Conservation (phyloP, 2,797 vertebrate species). For the Enteromius afrohamiltoni region DNA sequence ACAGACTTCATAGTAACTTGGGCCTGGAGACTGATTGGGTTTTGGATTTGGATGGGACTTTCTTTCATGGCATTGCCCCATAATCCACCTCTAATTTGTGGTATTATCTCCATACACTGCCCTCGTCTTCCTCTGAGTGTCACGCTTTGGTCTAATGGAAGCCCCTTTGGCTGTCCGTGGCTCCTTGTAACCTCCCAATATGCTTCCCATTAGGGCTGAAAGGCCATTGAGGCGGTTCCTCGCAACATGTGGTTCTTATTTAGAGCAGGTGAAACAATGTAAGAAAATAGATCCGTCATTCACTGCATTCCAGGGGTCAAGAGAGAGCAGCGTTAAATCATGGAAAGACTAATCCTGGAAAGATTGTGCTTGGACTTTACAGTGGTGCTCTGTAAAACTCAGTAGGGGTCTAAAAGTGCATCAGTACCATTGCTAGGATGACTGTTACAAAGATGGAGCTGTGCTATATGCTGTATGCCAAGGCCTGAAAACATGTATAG, state of each 20-base stretch:
- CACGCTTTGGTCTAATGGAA: slow-evolving; percentile 19
- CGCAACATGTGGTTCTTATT: slow-evolving; percentile 80
- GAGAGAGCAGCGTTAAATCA: slow-evolving; percentile 78
- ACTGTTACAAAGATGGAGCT: slow-evolving; percentile 29
- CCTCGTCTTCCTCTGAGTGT: slow-evolving; percentile 42
- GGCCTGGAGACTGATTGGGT: background rate
- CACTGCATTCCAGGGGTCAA: slow-evolving; percentile 78
- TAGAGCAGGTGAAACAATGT: slow-evolving; percentile 88
- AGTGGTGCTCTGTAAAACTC: slow-evolving; percentile 62
- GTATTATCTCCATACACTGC: slow-evolving; percentile 34
- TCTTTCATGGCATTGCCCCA: slow-evolving; percentile 3
- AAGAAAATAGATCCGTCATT: slow-evolving; percentile 84
- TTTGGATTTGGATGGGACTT: slow-evolving; percentile 24
- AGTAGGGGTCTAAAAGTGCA: slow-evolving; percentile 54
- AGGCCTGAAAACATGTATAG: slow-evolving; percentile 45
- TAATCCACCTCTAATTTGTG: slow-evolving; percentile 13
- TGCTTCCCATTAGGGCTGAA: slow-evolving; percentile 82
- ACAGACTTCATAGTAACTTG: background rate
- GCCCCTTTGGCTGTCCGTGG: slow-evolving; percentile 12
- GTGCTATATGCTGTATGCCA: background rate
- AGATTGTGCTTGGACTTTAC: slow-evolving; percentile 27
- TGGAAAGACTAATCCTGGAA: slow-evolving; percentile 71
- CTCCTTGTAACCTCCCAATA: slow-evolving; percentile 63
- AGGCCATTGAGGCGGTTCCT: slow-evolving; percentile 67
- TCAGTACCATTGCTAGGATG: background rate